Percentiles rank a stretch among this genome's conserved stretches.
These are phyloP conservation scores for Glaucomys volans DNA, from an alignment of 2,113 vertebrate genomes.

Conservation along the genomic window DNA sequence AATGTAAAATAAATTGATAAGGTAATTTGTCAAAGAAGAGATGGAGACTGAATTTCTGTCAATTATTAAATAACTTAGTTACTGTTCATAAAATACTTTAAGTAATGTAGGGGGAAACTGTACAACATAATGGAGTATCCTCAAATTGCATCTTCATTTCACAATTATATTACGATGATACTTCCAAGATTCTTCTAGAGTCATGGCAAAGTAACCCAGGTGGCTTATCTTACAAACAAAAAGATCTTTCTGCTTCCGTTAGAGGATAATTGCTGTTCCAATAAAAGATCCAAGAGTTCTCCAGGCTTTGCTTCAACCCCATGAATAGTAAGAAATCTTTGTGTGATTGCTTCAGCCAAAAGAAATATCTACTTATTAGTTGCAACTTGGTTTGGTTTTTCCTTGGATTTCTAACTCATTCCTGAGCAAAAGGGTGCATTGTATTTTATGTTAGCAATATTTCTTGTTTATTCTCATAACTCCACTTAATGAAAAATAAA, in stretches of 20 bases:
- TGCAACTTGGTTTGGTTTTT: constrained; percentile 57
- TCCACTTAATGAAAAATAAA: constrained; percentile 65
- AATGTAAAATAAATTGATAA: background rate
- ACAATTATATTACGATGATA: constrained; percentile 69
- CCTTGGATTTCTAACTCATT: constrained; percentile 70
- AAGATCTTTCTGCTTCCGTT: constrained; percentile 14
- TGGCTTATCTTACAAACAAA: constrained; percentile 65
- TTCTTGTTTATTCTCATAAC: constrained; percentile 71
- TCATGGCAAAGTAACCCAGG: constrained; percentile 59
- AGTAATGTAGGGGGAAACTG: constrained; percentile 37
- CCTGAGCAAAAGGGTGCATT: constrained; percentile 50
- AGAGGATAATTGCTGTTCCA: constrained; percentile 51
- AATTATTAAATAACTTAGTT: constrained; percentile 70
- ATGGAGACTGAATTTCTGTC: constrained; percentile 59
- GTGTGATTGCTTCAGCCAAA: constrained; percentile 58
- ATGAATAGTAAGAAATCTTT: constrained; percentile 43
- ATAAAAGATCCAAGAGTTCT: constrained; percentile 71
- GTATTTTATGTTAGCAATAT: constrained; percentile 71
- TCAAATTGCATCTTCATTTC: constrained; percentile 68
- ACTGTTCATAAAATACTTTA: constrained; percentile 65
- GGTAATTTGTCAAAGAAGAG: constrained; percentile 48
- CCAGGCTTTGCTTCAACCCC: constrained; percentile 45
- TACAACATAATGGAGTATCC: constrained; percentile 52
- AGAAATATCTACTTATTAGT: constrained; percentile 69
- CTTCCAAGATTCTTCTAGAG: constrained; percentile 42